Evolutionary conservation across 2,888 invertebrate species (phyloP).

Genomic region (Aquatica leii): DNA sequence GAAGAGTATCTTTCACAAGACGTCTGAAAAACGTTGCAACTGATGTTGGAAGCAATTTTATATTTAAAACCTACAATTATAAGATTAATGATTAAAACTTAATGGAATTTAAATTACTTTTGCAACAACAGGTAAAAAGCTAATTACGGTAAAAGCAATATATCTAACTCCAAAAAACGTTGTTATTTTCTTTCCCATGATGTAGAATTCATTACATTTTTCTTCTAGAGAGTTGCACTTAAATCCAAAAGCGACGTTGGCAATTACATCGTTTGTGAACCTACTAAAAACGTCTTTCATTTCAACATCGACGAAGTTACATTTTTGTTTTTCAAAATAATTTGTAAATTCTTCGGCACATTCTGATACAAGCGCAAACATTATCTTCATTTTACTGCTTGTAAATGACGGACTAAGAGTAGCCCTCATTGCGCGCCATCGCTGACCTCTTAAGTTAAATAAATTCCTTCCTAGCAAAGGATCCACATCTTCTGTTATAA

Average conservation of each 20-base stretch:
- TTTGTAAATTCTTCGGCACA: no score
- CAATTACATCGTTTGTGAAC: no score
- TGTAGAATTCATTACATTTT: slow-evolving; percentile 69
- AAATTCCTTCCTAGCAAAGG: neutral
- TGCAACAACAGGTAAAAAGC: slow-evolving; percentile 6
- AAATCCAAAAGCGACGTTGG: no score
- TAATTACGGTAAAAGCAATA: neutral
- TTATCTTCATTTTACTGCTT: no score
- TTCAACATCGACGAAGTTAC: slow-evolving; percentile 53
- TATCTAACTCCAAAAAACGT: slow-evolving; percentile 15
- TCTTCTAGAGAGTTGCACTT: no score
- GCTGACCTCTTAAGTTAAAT: slow-evolving; percentile 28
- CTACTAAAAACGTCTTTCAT: slow-evolving; percentile 63
- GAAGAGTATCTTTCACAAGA: slow-evolving; percentile 6
- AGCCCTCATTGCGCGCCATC: no score
- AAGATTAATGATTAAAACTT: no score
- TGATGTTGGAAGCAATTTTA: neutral
- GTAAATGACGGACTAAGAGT: no score
- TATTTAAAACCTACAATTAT: neutral
- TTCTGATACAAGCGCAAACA: no score
- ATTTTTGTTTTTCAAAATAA: no score
- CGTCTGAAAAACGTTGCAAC: slow-evolving; percentile 8
- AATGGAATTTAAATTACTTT: neutral
- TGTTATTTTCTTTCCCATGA: slow-evolving; percentile 48
- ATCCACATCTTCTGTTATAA: neutral